These are phyloP conservation scores for Coelopa frigida DNA, from an alignment of 1,140 invertebrate species.

Conservation along the genomic window DNA sequence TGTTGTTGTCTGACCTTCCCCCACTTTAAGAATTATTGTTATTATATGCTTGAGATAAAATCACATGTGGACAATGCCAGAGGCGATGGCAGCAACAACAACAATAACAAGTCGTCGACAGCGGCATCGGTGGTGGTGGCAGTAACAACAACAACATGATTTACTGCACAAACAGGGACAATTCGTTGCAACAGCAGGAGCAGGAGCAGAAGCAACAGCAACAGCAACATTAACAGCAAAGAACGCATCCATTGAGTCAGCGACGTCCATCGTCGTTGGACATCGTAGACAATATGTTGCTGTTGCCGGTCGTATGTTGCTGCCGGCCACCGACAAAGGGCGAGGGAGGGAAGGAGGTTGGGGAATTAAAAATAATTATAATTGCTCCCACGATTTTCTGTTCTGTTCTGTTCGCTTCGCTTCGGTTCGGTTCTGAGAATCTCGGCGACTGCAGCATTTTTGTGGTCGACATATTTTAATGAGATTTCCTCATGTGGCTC, in stretches of 20 bases:
- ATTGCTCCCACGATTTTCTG: constrained; percentile 14
- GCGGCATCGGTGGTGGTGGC: constrained; percentile 17
- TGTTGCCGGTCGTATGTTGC: too few species aligned
- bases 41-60: constrained; percentile 36
- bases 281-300: too few species aligned
- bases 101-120: constrained; percentile 12
- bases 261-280: too few species aligned
- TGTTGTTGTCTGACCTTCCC: constrained; percentile 44
- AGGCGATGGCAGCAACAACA: constrained; percentile 17
- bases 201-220: constrained; percentile 13
- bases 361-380: constrained; percentile 12
- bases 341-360: too few species aligned
- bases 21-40: constrained; percentile 45
- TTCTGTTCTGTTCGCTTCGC: neutral
- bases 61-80: constrained; percentile 29
- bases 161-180: constrained; percentile 7
- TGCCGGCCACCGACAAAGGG: too few species aligned
- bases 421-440: neutral
- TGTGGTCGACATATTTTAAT: constrained; percentile 6
- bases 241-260: too few species aligned
- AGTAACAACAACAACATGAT: constrained; percentile 1
- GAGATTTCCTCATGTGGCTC: neutral
- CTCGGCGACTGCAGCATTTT: neutral
- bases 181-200: constrained; percentile 16
- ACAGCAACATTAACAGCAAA: constrained; percentile 2